Conservation (phyloP, 53 echinoderm and acorn worm species). For the Echinarachnius parma region DNA sequence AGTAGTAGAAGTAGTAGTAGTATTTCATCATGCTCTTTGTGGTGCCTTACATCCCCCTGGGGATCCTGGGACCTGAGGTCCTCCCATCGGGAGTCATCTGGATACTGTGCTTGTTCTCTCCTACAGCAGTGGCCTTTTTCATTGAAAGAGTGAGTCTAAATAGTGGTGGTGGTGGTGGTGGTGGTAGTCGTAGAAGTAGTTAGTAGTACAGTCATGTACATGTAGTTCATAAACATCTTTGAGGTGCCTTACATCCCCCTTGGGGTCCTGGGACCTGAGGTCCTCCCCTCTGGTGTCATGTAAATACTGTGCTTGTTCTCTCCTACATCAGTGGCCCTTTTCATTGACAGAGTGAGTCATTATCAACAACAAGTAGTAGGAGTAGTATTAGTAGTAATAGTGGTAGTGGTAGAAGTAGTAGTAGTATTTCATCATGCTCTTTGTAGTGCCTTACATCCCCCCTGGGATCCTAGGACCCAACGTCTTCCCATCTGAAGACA, state of each 20-base stretch:
- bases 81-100: conserved; percentile 38
- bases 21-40: conserved; percentile 42
- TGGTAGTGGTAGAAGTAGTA: neutral
- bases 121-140: conserved; percentile 53
- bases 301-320: conserved; percentile 66
- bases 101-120: conserved; percentile 64
- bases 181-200: no score
- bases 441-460: conserved; percentile 56
- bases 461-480: conserved; percentile 16
- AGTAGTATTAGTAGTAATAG: no score
- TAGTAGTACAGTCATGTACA: no score
- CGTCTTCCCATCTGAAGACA: conserved; percentile 12
- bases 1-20: no score
- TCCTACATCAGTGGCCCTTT: conserved; percentile 55
- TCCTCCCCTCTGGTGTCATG: conserved; percentile 19
- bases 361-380: no score
- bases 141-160: conserved; percentile 67
- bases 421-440: conserved; percentile 32
- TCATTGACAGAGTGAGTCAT: conserved; percentile 59
- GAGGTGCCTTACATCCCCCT: conserved; percentile 57
- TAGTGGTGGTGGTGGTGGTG: no score
- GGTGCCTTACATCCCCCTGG: conserved; percentile 53
- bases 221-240: conserved; percentile 32
- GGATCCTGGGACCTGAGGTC: conserved; percentile 8
- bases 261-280: conserved; percentile 4